Base-by-base conservation (phyloP, 2,113 vertebrate species). In the Echinops telfairi region DNA sequence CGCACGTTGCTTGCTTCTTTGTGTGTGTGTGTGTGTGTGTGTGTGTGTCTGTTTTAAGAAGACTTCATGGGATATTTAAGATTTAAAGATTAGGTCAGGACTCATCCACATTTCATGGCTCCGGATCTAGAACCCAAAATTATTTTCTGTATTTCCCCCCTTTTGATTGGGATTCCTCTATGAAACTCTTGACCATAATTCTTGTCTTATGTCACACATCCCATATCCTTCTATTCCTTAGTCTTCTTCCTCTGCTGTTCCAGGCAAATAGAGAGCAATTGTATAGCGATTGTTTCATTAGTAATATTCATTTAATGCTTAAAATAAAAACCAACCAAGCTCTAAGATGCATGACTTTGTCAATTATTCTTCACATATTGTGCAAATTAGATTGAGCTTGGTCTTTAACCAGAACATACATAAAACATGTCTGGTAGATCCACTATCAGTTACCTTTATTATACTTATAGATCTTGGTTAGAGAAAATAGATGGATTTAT, bases 391-490 rank as follows among this genome's bases (percentile, higher is more conserved):
- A 33, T 88, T 36, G 70, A 16, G 29, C 83, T 94, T 92, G 83
- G 64, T 62, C 29, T 86, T 94, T 47, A 71, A 81, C 76, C 76
- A 83, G 85, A 90, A 73, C 80, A 77, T 47, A 53, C 33, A 3
- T 94, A 93, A 92, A 91, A 88, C 86, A 86, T 43, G 57, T 73
- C 47, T 86, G 43, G n/a, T 47, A 11, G 43, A 78, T 57, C 4
- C 20, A 80, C 17, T 77, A 80, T 92, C 57, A 93, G 68, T 96
- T 97, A 78, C 66, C n/a, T 93, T 97, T 96, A 92, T 87, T 92
- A 75, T 85, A 16, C 58, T 76, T 89, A 90, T 60, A 94, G 82
- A 89, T 92, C 64, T 94, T 95, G 68, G 76, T 90, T 86, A 93
- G 77, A 77, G 84, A 77, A 68, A 82, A 75, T 71, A 77, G 84